Conservation (phyloP, 2,888 invertebrate genomes). For the Agonum fuliginosum region DNA sequence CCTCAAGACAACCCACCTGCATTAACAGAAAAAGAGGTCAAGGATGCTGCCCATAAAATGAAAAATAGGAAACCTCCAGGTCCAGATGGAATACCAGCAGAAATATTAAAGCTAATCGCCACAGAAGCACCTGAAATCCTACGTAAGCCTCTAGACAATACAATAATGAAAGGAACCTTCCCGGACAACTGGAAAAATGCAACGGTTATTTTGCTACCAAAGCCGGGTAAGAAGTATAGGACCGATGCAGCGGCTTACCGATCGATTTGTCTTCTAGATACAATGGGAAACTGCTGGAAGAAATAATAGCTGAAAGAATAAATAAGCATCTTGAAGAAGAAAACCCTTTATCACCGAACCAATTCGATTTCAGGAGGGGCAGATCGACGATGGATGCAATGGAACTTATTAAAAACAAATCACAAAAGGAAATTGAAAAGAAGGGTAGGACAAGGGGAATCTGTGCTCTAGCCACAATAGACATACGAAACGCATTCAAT, state of each 20-base stretch:
- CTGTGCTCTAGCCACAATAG: slow-evolving; percentile 30
- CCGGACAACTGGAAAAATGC: slow-evolving; percentile 30
- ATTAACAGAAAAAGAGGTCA: not conserved
- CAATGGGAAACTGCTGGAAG: slow-evolving; percentile 40
- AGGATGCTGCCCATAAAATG: not conserved
- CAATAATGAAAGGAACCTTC: not conserved
- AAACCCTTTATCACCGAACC: slow-evolving; percentile 7
- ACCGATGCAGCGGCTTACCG: slow-evolving; percentile 7
- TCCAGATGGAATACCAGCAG: slow-evolving; percentile 1
- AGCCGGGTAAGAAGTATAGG: slow-evolving; percentile 9
- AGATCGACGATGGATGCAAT: slow-evolving; percentile 49
- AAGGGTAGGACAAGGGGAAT: slow-evolving; percentile 10
- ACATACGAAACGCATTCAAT: slow-evolving; percentile 54
- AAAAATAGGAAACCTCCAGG: slow-evolving; percentile 17
- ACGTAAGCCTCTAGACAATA: not conserved
- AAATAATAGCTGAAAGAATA: slow-evolving; percentile 23
- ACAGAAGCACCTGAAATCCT: not conserved
- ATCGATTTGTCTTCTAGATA: slow-evolving; percentile 47
- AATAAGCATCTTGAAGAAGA: not conserved
- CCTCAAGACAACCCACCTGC: not conserved
- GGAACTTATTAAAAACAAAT: not conserved
- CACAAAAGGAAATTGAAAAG: not conserved
- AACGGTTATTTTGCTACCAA: slow-evolving; percentile 18
- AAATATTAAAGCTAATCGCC: not conserved
- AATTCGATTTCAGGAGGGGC: slow-evolving; percentile 58